phyloP scores from a whole-genome alignment of 2,888 invertebrate genomes.

The Galerucella pusilla region DNA sequence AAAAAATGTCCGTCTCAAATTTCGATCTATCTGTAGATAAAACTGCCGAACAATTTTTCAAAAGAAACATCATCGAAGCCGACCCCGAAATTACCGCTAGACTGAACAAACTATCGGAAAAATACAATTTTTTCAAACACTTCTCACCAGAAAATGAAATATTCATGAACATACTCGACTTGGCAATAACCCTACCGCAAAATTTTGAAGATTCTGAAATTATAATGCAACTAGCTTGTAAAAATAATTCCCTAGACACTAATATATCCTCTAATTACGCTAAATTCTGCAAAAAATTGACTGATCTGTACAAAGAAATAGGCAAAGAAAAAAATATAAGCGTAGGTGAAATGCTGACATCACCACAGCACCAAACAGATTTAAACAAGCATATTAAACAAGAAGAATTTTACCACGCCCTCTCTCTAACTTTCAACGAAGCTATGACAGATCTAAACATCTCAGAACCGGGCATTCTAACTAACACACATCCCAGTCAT shows the following conservation, averaged over 20 bases:
- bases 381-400: conserved; percentile 48
- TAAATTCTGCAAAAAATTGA: conserved; percentile 55
- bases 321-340: conserved; percentile 48
- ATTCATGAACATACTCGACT: conserved; percentile 63
- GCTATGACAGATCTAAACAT: conserved; percentile 55
- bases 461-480: conserved; percentile 61
- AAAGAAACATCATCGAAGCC: conserved; percentile 57
- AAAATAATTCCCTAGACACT: conserved; percentile 47
- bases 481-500: conserved; percentile 68
- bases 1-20: conserved; percentile 62
- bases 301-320: conserved; percentile 51
- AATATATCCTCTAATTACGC: conserved; percentile 50
- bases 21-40: conserved; percentile 72
- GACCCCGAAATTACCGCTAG: conserved; percentile 54
- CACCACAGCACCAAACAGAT: conserved; percentile 53
- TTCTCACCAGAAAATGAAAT: conserved; percentile 59
- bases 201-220: conserved; percentile 54
- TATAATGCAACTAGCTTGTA: conserved; percentile 52
- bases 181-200: conserved; percentile 56
- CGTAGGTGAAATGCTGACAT: conserved; percentile 53
- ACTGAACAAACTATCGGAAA: conserved; percentile 36
- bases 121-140: conserved; percentile 54
- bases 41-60: conserved; percentile 70
- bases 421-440: conserved; percentile 67
- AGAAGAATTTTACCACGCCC: conserved; percentile 56